These are phyloP conservation scores for Tympanoctomys barrerae DNA, from an alignment of 2,797 vertebrate genomes.

Conservation along the genomic window DNA sequence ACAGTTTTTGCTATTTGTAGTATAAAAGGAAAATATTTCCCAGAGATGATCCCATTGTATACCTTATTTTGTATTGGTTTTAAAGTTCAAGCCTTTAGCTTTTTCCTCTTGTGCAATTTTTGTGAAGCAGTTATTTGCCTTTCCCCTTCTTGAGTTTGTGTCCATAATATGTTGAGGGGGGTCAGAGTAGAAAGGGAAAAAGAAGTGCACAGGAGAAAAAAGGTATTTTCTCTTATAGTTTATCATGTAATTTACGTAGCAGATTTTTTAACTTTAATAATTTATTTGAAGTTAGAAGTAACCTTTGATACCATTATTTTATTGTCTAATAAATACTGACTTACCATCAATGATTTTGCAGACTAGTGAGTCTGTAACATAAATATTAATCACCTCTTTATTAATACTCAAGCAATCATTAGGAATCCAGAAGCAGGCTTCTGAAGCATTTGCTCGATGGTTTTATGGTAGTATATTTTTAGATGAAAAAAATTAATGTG, in stretches of 20 bases:
- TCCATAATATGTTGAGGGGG: constrained; percentile 12
- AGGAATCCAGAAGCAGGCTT: constrained; percentile 77
- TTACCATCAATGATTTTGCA: constrained; percentile 61
- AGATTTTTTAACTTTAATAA: constrained; percentile 49
- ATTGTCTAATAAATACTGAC: constrained; percentile 61
- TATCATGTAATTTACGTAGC: constrained; percentile 45
- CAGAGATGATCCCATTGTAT: constrained; percentile 57
- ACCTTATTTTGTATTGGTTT: constrained; percentile 24
- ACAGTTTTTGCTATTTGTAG: constrained; percentile 53
- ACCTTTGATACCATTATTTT: constrained; percentile 57
- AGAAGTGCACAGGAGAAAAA: constrained; percentile 42
- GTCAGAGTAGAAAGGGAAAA: constrained; percentile 11
- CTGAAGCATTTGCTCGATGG: constrained; percentile 14
- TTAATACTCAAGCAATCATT: constrained; percentile 63
- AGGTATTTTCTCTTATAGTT: constrained; percentile 32
- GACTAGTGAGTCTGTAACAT: constrained; percentile 60
- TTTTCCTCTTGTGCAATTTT: constrained; percentile 28
- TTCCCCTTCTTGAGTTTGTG: constrained; percentile 39
- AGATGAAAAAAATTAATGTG: constrained; percentile 56
- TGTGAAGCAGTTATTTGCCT: constrained; percentile 51
- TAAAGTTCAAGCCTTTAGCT: constrained; percentile 17
- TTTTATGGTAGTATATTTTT: constrained; percentile 61
- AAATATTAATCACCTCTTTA: constrained; percentile 54
- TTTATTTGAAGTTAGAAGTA: constrained; percentile 62
- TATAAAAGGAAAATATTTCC: constrained; percentile 57